A percentile compares a stretch with the other conserved stretches of the same genome.
phyloP scores from a whole-genome alignment of 2,888 invertebrate genomes.

The Hymenopus coronatus region DNA sequence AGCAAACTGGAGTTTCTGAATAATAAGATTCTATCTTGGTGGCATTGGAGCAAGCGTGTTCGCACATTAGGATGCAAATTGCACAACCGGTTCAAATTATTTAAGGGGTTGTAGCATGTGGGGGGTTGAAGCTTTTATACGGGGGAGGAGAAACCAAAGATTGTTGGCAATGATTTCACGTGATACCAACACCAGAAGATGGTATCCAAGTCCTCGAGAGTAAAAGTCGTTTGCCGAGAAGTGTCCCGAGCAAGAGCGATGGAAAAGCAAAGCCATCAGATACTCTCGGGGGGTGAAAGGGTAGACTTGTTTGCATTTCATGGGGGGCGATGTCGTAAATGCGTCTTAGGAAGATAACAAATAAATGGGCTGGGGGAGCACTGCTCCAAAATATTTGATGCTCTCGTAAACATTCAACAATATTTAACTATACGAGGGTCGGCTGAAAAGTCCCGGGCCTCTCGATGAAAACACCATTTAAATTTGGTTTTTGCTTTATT shows the following conservation, averaged over 20 bases:
- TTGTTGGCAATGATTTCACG: constrained; percentile 14
- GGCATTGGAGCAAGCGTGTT: not conserved
- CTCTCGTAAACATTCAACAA: not conserved
- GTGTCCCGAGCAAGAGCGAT: not conserved
- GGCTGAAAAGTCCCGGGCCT: too few species aligned
- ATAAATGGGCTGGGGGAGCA: not conserved
- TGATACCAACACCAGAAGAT: constrained; percentile 2
- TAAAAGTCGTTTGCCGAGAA: not conserved
- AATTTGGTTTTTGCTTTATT: too few species aligned
- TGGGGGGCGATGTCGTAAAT: not conserved
- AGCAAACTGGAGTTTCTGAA: not conserved
- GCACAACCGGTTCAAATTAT: constrained; percentile 14
- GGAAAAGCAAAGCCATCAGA: not conserved
- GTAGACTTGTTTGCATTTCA: not conserved
- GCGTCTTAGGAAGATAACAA: not conserved
- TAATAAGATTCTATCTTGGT: not conserved
- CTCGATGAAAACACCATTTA: too few species aligned
- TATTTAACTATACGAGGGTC: not conserved
- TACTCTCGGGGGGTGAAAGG: not conserved
- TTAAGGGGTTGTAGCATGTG: not conserved
- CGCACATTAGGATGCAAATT: constrained; percentile 12
- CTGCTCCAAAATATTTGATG: not conserved
- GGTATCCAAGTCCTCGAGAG: not conserved
- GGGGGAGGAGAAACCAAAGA: not conserved
- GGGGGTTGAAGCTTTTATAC: not conserved